phyloP scores from a whole-genome alignment of 2,888 invertebrate species.

The Phytoseiulus persimilis region DNA sequence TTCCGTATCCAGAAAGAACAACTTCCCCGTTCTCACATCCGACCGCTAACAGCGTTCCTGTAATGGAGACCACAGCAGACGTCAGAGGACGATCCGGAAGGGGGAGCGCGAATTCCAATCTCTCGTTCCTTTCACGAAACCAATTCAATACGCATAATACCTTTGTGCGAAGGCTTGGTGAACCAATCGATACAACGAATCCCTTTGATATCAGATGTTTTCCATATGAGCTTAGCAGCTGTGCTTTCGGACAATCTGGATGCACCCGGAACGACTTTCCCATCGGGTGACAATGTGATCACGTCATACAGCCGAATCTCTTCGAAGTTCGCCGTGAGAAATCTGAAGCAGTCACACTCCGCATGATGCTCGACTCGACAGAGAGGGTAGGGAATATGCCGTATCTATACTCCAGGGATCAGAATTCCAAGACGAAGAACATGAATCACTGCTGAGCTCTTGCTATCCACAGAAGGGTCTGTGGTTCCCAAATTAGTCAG shows the following conservation, averaged over 20 bases:
- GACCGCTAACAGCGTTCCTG: conserved; percentile 19
- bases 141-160: too few relatives aligned
- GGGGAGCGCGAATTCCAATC: too few relatives aligned
- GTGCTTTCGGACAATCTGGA: conserved; percentile 27
- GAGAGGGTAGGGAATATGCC: too few relatives aligned
- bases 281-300: conserved; percentile 6
- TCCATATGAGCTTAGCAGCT: conserved; percentile 30
- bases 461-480: too few relatives aligned
- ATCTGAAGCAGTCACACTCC: neutral
- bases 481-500: too few relatives aligned
- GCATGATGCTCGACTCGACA: neutral
- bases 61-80: neutral
- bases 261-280: conserved; percentile 32
- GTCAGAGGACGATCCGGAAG: too few relatives aligned
- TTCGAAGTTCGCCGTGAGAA: conserved; percentile 25
- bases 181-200: conserved; percentile 27
- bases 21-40: conserved; percentile 35
- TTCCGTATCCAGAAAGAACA: conserved; percentile 20
- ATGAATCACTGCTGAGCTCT: too few relatives aligned
- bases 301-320: conserved; percentile 36
- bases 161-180: conserved; percentile 29
- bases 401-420: too few relatives aligned
- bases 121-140: too few relatives aligned
- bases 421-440: too few relatives aligned
- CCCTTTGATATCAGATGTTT: conserved; percentile 30